These are phyloP conservation scores for Anisognathus igniventris DNA, from an alignment of 2,797 vertebrate genomes.

Conservation along the genomic window DNA sequence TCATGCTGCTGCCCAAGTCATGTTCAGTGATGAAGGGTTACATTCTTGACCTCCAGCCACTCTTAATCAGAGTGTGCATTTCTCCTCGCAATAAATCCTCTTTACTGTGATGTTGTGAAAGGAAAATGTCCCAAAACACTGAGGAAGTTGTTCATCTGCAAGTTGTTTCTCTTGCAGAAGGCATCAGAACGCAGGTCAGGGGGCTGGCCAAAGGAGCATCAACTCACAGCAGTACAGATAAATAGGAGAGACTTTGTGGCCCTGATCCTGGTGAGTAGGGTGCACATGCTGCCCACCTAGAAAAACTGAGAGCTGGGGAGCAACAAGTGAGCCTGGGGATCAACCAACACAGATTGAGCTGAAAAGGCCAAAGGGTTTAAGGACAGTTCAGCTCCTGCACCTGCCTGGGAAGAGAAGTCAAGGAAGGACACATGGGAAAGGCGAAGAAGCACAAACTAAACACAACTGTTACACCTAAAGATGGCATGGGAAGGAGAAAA, in stretches of 20 bases:
- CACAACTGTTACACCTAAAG: neutral
- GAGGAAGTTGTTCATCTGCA: neutral
- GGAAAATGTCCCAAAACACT: neutral
- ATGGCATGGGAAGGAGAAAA: neutral
- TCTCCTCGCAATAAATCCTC: neutral
- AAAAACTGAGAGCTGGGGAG: neutral
- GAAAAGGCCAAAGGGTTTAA: rapidly evolving
- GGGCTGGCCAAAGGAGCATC: neutral
- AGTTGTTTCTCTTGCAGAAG: neutral
- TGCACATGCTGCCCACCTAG: neutral
- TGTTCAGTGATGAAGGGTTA: neutral
- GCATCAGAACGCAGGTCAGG: rapidly evolving
- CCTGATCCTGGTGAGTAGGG: neutral
- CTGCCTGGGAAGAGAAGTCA: neutral
- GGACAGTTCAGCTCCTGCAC: neutral
- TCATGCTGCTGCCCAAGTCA: neutral
- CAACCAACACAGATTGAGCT: neutral
- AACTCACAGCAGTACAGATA: rapidly evolving
- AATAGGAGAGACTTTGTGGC: neutral
- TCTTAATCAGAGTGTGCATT: neutral
- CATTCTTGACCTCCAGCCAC: neutral
- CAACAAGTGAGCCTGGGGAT: neutral
- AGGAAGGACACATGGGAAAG: rapidly evolving
- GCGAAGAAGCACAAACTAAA: neutral
- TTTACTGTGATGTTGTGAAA: neutral